Percentiles rank a stretch among this genome's conserved stretches.
Conservation (phyloP, 2,113 vertebrate genomes). For the Oryzias melastigma region DNA sequence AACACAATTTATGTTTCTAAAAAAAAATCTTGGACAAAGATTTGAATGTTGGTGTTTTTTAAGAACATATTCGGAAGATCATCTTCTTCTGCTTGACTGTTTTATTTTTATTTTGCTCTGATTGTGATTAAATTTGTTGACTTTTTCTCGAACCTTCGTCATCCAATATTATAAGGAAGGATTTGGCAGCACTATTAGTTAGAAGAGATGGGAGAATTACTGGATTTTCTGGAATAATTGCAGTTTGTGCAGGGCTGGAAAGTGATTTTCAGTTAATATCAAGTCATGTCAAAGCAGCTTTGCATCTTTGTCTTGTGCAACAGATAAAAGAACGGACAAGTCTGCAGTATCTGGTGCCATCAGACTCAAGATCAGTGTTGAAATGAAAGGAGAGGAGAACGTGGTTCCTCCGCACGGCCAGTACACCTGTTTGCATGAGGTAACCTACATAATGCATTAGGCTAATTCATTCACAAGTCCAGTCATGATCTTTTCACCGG, state of each 20-base stretch:
- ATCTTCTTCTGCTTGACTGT: conserved; percentile 2
- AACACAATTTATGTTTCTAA: background rate
- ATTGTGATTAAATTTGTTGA: background rate
- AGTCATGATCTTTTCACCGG: background rate
- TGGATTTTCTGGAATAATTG: background rate
- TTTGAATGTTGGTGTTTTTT: background rate
- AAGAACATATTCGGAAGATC: background rate
- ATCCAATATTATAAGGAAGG: background rate
- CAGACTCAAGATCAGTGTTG: conserved; percentile 93
- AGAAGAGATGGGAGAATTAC: background rate
- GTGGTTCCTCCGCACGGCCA: conserved; percentile 95
- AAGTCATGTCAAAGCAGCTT: conserved; percentile 1
- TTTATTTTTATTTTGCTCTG: conserved; percentile 1
- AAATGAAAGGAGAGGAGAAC: conserved; percentile 97
- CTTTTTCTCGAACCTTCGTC: background rate
- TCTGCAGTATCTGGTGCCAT: conserved; percentile 96
- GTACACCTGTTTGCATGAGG: conserved; percentile 98
- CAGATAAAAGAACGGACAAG: conserved; percentile 97
- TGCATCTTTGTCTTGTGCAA: conserved; percentile 5
- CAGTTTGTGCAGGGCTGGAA: background rate
- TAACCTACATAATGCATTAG: conserved; percentile 49
- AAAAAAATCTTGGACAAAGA: background rate
- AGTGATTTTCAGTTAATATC: background rate
- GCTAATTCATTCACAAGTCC: background rate
- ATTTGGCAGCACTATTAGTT: background rate